Evolutionary conservation across 1,140 invertebrate genomes (phyloP).

Genomic region (Drosophila burlai): DNA sequence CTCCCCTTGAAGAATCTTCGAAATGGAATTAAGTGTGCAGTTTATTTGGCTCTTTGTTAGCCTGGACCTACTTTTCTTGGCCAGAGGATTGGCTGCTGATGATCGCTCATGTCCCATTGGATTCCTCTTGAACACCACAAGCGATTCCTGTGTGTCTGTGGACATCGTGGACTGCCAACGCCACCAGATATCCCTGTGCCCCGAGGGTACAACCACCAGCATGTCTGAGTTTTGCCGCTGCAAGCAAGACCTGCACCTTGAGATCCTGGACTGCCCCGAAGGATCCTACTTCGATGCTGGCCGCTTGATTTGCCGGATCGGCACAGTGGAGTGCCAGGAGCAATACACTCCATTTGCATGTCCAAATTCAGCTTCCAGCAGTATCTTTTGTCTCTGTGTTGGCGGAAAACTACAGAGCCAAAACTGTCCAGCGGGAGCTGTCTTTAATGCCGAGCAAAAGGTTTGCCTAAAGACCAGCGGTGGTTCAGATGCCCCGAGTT

Average conservation of each 20-base stretch:
- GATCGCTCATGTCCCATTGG: constrained; percentile 4
- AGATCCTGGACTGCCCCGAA: constrained; percentile 15
- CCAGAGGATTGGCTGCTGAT: background rate
- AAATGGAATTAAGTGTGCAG: constrained; percentile 2
- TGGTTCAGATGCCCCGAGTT: background rate
- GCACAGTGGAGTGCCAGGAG: constrained; percentile 20
- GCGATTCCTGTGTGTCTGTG: constrained; percentile 1
- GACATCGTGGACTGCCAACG: background rate
- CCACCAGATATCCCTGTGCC: background rate
- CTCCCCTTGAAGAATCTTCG: background rate
- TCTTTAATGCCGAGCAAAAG: background rate
- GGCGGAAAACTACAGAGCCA: constrained; percentile 2
- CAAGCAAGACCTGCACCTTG: background rate
- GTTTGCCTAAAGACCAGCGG: constrained; percentile 4
- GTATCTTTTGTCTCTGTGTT: constrained; percentile 18
- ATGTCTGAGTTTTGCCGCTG: constrained; percentile 6
- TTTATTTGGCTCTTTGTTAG: background rate
- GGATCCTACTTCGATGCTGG: constrained; percentile 24
- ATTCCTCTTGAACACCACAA: background rate
- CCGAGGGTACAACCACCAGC: background rate
- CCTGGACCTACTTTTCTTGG: background rate
- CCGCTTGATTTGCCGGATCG: constrained; percentile 3
- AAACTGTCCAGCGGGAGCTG: constrained; percentile 2
- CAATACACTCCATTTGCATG: constrained; percentile 9
- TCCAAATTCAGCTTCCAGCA: background rate